Base-by-base conservation (phyloP, 2,113 vertebrate species). In the Mionectes macconnelli region DNA sequence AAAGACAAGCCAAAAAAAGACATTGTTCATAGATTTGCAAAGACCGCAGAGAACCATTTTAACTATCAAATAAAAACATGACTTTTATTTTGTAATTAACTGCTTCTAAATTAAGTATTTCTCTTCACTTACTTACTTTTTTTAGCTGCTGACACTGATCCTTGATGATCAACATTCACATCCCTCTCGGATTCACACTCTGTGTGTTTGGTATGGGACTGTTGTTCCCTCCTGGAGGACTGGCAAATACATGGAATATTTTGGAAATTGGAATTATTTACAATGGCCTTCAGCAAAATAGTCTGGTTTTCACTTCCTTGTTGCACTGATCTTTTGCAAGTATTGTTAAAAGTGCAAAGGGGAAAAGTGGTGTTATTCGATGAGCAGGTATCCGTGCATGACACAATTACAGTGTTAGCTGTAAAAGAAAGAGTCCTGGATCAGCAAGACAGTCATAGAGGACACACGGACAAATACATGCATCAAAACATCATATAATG, bases 321-420 rank as follows among this genome's bases (percentile, higher is more conserved):
- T 90, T 94, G 85, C 56, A 80, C 31, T 39, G 96, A 52, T 79
- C 72, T 93, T 96, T 90, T 70, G 67, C 95, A 97, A 87, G 97
- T 96, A 75, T 89, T 92, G 44, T 97, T 97, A 52, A 97, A 97
- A 78, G 82, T 93, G 50, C 94, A 94, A 75, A 97, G 84, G 42
- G 85, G 91, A 70, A 96, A 94, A 66, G 96, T 96, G 75, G 67
- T 86, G 81, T 90, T 96, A 59, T 68, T 86, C 44, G 89, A 91
- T 21, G 95, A 96, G 49, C 96, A 98, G 16, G 77, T 60, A 82
- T 97, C 92, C 49, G 77, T n/a, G 50, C 98, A 98, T 4, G 95
- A 97, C 45, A 98, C 75, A 44, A 97, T 77, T 35, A 96, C 57
- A 6, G 66, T 90, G 86, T 94, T 94, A 84, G 79, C 98, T 98